Percentiles rank a stretch among this genome's conserved stretches.
These are phyloP conservation scores for Huso huso DNA, from an alignment of 2,797 vertebrate genomes.

Conservation along the genomic window DNA sequence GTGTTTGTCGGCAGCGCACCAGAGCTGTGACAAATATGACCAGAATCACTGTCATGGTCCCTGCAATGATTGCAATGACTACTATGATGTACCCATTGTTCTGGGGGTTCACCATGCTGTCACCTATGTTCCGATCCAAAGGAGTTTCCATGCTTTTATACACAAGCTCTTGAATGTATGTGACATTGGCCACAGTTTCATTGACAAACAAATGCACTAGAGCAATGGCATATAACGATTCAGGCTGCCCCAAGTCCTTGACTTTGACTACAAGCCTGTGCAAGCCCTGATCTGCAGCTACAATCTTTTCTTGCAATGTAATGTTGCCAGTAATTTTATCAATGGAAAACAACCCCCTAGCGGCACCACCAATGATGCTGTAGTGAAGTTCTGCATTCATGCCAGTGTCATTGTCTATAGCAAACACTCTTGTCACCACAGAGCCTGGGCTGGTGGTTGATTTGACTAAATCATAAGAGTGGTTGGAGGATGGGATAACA, in stretches of 20 bases:
- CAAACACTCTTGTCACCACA: constrained; percentile 88
- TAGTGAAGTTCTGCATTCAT: constrained; percentile 93
- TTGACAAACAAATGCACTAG: constrained; percentile 93
- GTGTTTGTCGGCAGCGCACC: constrained; percentile 83
- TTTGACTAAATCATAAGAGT: constrained; percentile 84
- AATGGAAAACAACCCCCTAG: constrained; percentile 81
- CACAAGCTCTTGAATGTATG: constrained; percentile 83
- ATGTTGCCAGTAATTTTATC: constrained; percentile 87
- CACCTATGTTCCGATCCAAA: constrained; percentile 76
- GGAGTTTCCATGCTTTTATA: constrained; percentile 83
- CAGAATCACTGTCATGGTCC: constrained; percentile 89
- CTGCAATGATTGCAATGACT: constrained; percentile 88
- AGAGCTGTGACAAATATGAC: constrained; percentile 91
- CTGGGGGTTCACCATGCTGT: constrained; percentile 73
- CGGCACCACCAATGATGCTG: constrained; percentile 84
- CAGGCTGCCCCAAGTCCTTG: constrained; percentile 89
- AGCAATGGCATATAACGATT: constrained; percentile 82
- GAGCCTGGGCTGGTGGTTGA: constrained; percentile 76
- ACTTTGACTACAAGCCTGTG: constrained; percentile 89
- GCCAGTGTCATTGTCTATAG: constrained; percentile 91
- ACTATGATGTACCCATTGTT: constrained; percentile 90
- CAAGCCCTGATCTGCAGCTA: constrained; percentile 76
- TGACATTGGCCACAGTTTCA: constrained; percentile 81
- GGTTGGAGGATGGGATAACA: constrained; percentile 87
- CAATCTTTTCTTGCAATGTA: constrained; percentile 86